Base-by-base conservation (phyloP, 2,797 vertebrate genomes). In the Hydrophis major region DNA sequence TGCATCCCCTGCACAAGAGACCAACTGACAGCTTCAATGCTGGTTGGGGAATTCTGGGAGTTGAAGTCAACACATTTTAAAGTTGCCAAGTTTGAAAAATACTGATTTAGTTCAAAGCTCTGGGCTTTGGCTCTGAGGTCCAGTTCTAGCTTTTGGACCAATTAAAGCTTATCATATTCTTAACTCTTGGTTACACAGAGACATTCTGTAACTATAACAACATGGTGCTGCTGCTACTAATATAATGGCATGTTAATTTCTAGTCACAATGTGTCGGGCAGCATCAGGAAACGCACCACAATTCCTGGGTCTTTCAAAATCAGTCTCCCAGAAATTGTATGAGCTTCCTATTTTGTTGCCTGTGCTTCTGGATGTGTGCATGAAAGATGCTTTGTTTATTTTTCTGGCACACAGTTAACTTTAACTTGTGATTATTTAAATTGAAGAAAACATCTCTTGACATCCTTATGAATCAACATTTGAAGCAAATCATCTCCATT, bases 401-500 rank as follows among this genome's bases (percentile, higher is more conserved):
- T 97, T 97, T 96, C 96, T 97, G 96, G 95, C 94, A 94, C 91
- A 93, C 86, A 94, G 86, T 93, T 96, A 92, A 93, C 83, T 97
- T 96, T 95, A 96, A 97, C 97, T 97, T 96, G 93, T 96, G 96
- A 96, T 97, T 97, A 96, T 94, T 97, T 92, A 97, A 97, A 96
- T 96, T 96, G 96, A 97, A 97, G 96, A 96, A 97, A 97, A 98
- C 94, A 95, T 96, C 96, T 96, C 96, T 95, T 97, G 97, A 96
- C 96, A 90, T 96, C 94, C 92, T 53, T 97, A 93, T 96, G 95
- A 97, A 97, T 96, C 96, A 96, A 94, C 94, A 96, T 97, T 97
- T 96, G 96, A 97, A 97, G 92, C 94, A 97, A 96, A 97, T 96
- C 96, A 97, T 96, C 96, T 96, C 89, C 91, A 94, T 97, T 94